Percentiles rank a stretch among this genome's conserved stretches.
Conservation (phyloP, 2,797 vertebrate genomes). For the Perdix hodgsoniae region DNA sequence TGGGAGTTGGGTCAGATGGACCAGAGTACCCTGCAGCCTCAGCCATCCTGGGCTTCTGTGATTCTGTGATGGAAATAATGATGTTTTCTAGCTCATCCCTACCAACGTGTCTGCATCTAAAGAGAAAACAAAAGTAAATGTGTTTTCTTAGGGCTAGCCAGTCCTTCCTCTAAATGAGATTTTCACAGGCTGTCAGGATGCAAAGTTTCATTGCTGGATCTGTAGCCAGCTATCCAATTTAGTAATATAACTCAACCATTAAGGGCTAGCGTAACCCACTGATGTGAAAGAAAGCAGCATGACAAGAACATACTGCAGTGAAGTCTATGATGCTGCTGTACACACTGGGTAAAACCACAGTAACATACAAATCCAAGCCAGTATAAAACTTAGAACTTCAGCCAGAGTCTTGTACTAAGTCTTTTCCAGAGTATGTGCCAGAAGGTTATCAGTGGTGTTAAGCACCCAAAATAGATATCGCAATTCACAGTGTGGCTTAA, state of each 20-base stretch:
- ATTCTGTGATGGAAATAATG: not conserved
- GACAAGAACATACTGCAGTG: not conserved
- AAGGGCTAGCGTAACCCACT: not conserved
- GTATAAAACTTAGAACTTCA: conserved; percentile 12
- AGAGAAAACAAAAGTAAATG: not conserved
- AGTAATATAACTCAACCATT: not conserved
- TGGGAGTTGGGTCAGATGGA: not conserved
- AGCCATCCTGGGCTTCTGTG: not conserved
- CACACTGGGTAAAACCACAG: fast-evolving
- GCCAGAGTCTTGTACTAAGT: not conserved
- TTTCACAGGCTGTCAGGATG: not conserved
- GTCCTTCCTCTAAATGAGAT: not conserved
- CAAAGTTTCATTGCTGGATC: not conserved
- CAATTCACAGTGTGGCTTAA: not conserved
- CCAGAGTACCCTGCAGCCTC: not conserved
- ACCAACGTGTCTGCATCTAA: not conserved
- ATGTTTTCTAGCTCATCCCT: not conserved
- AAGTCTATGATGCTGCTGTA: fast-evolving
- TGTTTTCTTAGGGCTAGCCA: not conserved
- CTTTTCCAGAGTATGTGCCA: conserved; percentile 19
- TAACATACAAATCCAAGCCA: not conserved
- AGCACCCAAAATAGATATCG: not conserved
- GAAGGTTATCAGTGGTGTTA: not conserved
- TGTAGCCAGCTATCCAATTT: not conserved
- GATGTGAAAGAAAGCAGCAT: not conserved